A percentile compares a stretch with the other conserved stretches of the same genome.
Conservation (phyloP, 1,140 invertebrate genomes). For the Chelonus insularis region DNA sequence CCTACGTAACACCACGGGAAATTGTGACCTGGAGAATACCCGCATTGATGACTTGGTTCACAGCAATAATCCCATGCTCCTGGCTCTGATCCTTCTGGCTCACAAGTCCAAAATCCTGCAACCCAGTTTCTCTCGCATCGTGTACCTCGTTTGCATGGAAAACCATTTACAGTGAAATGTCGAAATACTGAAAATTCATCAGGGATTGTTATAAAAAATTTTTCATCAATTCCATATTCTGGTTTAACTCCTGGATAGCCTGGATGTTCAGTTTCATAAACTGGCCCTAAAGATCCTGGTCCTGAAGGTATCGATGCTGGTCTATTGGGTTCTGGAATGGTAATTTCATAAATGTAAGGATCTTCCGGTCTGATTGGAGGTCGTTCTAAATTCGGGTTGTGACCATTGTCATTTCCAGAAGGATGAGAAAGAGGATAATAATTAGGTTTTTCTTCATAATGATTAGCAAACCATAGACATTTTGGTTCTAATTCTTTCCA, state of each 20-base stretch:
- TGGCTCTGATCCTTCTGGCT: slow-evolving; percentile 70
- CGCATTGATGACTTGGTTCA: slow-evolving; percentile 75
- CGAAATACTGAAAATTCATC: slow-evolving; percentile 62
- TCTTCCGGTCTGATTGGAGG: slow-evolving; percentile 19
- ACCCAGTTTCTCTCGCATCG: slow-evolving; percentile 71
- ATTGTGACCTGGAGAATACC: slow-evolving; percentile 75
- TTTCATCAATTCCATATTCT: slow-evolving; percentile 2
- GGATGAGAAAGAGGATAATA: slow-evolving; percentile 18
- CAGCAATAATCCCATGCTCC: slow-evolving; percentile 82
- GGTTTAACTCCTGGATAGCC: background rate
- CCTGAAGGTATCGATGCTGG: slow-evolving; percentile 9
- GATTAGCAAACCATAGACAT: slow-evolving; percentile 37
- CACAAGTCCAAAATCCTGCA: slow-evolving; percentile 77
- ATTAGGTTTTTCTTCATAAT: slow-evolving; percentile 1
- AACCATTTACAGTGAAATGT: slow-evolving; percentile 76
- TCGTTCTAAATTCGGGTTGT: slow-evolving; percentile 3
- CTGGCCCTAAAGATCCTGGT: background rate
- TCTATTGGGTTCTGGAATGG: slow-evolving; percentile 25
- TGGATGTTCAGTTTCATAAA: background rate
- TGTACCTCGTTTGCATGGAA: slow-evolving; percentile 72
- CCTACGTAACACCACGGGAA: slow-evolving; percentile 85
- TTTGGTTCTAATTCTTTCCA: slow-evolving; percentile 64
- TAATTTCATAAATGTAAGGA: slow-evolving; percentile 22
- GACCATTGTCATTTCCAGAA: background rate
- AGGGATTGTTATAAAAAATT: slow-evolving; percentile 30